These are phyloP conservation scores for Argya squamiceps DNA, from an alignment of 2,797 vertebrate genomes.

Conservation along the genomic window DNA sequence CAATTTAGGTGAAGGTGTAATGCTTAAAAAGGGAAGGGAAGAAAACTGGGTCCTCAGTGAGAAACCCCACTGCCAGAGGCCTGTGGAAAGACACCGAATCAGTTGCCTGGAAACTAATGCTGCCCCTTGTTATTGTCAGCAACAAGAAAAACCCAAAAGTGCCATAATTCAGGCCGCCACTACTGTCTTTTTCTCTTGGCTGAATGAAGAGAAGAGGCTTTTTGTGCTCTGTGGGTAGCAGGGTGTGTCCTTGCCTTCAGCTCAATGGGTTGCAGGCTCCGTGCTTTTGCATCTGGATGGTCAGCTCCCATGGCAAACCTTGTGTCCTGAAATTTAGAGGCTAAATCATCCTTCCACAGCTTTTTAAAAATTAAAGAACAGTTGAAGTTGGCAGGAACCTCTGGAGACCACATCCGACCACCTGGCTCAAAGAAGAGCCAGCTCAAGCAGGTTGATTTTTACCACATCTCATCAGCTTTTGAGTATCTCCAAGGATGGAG, in stretches of 20 bases:
- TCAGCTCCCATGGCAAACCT: neutral
- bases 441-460: neutral
- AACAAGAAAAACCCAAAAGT: neutral
- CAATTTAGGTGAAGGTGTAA: neutral
- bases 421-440: neutral
- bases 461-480: neutral
- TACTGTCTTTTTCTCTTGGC: neutral
- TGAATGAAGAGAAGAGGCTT: neutral
- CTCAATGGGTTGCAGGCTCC: neutral
- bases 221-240: neutral
- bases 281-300: neutral
- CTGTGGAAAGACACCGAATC: conserved; percentile 3
- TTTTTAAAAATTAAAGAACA: neutral
- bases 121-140: neutral
- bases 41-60: neutral
- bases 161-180: neutral
- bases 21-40: neutral
- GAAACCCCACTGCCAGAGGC: neutral
- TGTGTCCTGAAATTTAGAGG: neutral
- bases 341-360: neutral
- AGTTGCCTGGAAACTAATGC: conserved; percentile 40
- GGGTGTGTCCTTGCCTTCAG: neutral
- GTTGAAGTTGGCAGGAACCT: neutral
- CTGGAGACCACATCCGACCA: neutral
- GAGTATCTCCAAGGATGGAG: neutral